These are phyloP conservation scores for Nerophis lumbriciformis DNA, from an alignment of 2,113 vertebrate species.

Conservation along the genomic window DNA sequence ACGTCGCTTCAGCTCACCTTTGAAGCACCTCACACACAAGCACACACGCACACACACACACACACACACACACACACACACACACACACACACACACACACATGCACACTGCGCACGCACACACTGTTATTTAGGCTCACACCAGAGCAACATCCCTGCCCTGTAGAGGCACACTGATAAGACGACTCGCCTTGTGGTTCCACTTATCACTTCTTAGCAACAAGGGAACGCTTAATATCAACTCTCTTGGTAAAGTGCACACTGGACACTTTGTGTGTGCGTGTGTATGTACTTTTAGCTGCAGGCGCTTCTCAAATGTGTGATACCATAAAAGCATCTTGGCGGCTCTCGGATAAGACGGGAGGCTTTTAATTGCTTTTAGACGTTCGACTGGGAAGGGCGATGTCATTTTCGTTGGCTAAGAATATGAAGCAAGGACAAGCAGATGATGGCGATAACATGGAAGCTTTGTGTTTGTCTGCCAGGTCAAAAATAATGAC, in stretches of 20 bases:
- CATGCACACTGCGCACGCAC: constrained; percentile 22
- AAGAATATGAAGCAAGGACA: constrained; percentile 17
- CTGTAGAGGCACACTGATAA: constrained; percentile 49
- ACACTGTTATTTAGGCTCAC: constrained; percentile 50
- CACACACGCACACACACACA: constrained; percentile 22
- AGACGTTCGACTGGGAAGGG: constrained; percentile 14
- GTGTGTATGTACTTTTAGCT: neutral
- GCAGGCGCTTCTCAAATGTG: constrained; percentile 12
- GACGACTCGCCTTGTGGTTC: constrained; percentile 39
- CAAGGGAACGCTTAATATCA: constrained; percentile 45
- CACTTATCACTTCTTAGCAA: constrained; percentile 60
- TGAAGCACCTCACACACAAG: constrained; percentile 42
- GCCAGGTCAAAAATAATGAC: neutral
- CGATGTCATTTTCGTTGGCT: constrained; percentile 17
- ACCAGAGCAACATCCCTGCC: constrained; percentile 53
- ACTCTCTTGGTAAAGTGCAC: constrained; percentile 41
- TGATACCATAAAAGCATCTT: constrained; percentile 24
- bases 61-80: constrained; percentile 20
- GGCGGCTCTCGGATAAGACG: constrained; percentile 27
- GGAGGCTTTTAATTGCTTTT: constrained; percentile 46
- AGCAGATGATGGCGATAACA: constrained; percentile 22
- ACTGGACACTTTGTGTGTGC: neutral
- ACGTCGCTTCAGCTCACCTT: constrained; percentile 38
- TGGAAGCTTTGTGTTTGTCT: constrained; percentile 18
- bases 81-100: constrained; percentile 12